Percentiles rank a stretch among this genome's conserved stretches.
Conservation (phyloP, 2,888 invertebrate species). For the Drosophila imparisetae region DNA sequence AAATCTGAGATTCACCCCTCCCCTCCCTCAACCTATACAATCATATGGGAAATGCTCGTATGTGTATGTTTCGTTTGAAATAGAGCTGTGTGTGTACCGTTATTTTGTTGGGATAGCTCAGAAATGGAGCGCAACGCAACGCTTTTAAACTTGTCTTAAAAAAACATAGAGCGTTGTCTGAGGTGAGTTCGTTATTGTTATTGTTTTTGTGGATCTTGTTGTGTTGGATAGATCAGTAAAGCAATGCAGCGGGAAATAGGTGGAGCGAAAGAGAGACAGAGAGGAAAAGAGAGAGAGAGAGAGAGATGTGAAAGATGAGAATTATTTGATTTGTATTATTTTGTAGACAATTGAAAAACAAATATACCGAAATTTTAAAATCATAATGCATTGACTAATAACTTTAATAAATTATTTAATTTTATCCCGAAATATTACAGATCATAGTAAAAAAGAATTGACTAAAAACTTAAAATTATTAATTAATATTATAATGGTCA, state of each 20-base stretch:
- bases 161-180: background rate
- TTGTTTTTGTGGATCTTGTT: background rate
- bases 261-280: background rate
- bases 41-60: slow-evolving; percentile 10
- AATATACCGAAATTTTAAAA: background rate
- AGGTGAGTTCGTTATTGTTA: slow-evolving; percentile 2
- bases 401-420: background rate
- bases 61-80: slow-evolving; percentile 37
- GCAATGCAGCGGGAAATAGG: background rate
- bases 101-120: slow-evolving; percentile 80
- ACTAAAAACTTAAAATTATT: background rate
- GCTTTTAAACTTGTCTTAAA: slow-evolving; percentile 57
- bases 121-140: slow-evolving; percentile 59
- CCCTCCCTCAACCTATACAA: background rate
- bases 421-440: background rate
- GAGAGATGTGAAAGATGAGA: background rate
- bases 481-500: background rate
- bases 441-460: background rate
- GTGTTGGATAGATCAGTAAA: slow-evolving; percentile 71
- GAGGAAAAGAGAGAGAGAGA: background rate
- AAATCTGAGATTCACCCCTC: slow-evolving; percentile 1
- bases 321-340: background rate
- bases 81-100: slow-evolving; percentile 57
- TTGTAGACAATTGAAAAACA: background rate
- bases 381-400: background rate